Base-by-base conservation (phyloP, 2,797 vertebrate genomes). In the Botia almorhae region DNA sequence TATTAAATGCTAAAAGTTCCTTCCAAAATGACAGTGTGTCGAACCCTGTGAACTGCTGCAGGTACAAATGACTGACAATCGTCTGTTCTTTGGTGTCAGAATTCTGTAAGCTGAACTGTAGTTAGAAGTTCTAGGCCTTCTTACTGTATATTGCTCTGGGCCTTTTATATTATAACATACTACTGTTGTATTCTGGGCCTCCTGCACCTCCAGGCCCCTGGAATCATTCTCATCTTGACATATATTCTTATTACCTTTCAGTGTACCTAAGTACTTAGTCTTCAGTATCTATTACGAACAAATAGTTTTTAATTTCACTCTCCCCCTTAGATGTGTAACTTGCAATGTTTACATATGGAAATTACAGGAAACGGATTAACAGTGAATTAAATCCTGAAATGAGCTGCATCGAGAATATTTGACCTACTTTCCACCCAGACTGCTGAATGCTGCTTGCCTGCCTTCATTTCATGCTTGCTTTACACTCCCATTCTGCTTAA, bases 381-480 rank as follows among this genome's bases (percentile, higher is more conserved):
- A 46, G 5, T 1, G 26, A 77, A 81, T 86, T 81, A 74, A 23
- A 56, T 81, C 74, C 17, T 55, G 36, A 79, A 69, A 68, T 83
- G 39, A 74, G 43, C 77, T 75, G 10, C 43, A 58, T 50, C 14
- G 23, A 60, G 39, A 58, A 78, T 26, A 70, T 85, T 84, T 80
- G 80, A 71, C 84, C 69, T 72, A 67, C 80, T 86, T 83, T 68
- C 23, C 39, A 69, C n/a, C 39, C 36, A 11, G 65, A 19, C 46
- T 55, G 69, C 48, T 63, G 43, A 82, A 58, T 50, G 55, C 56
- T 75, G 23, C 68, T 83, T 36, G 19, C 68, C 36, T 56, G 46
- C 43, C 21, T 75, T 82, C 60, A 67, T 88, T 83, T 87, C 82
- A 83, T 76, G 83, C 69, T 85, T 65, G 74, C 56, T 76, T 87